Conservation (phyloP, 2,888 invertebrate genomes). For the Priocnemis perturbator region DNA sequence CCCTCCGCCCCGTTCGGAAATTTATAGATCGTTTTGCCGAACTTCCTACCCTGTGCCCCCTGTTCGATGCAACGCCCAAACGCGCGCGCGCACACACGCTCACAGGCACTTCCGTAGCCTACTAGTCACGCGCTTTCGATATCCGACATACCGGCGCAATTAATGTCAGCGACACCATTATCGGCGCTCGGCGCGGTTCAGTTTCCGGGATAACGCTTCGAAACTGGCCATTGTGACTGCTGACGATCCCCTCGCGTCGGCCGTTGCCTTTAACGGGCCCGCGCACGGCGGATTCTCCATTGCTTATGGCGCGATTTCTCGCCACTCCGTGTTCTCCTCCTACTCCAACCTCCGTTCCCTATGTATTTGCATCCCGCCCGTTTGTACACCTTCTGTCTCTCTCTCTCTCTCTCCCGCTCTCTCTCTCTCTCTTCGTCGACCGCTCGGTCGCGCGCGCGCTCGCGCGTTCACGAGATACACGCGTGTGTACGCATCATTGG, state of each 20-base stretch:
- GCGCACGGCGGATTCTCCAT: not conserved
- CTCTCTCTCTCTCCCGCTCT: no score
- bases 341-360: not conserved
- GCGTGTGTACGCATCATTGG: no score
- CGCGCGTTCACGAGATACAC: no score
- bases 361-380: no score
- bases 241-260: not conserved
- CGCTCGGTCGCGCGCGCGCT: no score
- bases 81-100: not conserved
- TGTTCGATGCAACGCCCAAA: no score
- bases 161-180: slow-evolving; percentile 68
- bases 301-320: slow-evolving; percentile 10
- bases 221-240: slow-evolving; percentile 56
- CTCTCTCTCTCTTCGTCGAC: no score
- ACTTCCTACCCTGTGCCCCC: no score
- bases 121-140: slow-evolving; percentile 55
- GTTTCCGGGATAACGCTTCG: slow-evolving; percentile 55
- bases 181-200: slow-evolving; percentile 55
- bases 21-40: no score
- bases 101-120: slow-evolving; percentile 40
- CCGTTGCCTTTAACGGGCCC: not conserved
- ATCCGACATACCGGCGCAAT: slow-evolving; percentile 64
- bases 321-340: slow-evolving; percentile 1
- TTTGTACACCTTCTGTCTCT: no score
- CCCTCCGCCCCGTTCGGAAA: no score